A percentile compares a stretch with the other conserved stretches of the same genome.
Evolutionary conservation across 2,797 vertebrate species (phyloP).

Genomic region (Hemibagrus guttatus): DNA sequence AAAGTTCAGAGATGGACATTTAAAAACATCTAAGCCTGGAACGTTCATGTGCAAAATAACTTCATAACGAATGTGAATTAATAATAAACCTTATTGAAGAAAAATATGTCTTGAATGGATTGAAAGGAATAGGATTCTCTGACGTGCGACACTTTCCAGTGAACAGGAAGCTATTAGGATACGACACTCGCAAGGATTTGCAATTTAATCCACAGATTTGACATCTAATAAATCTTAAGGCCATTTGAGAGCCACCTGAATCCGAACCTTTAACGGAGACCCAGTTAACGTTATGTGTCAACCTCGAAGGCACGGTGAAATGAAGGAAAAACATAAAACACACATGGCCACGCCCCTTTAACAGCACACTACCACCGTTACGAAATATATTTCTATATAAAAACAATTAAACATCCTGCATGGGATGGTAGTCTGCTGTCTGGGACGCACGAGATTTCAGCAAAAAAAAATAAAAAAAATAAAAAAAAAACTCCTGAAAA

Average conservation of each 20-base stretch:
- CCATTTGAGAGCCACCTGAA: neutral
- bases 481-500: neutral
- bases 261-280: neutral
- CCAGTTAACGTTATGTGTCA: neutral
- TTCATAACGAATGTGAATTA: neutral
- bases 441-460: neutral
- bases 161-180: neutral
- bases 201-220: neutral
- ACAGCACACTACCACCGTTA: neutral
- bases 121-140: neutral
- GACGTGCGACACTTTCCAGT: no score
- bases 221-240: conserved; percentile 1
- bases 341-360: neutral
- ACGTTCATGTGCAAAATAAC: conserved; percentile 26
- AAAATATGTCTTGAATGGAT: neutral
- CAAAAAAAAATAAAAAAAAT: no score
- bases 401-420: neutral
- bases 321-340: neutral
- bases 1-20: neutral
- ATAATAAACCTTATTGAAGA: neutral
- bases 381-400: neutral
- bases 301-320: neutral
- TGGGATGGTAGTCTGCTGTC: neutral
- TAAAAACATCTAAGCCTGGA: neutral
- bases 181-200: neutral